Base-by-base conservation (phyloP, 2,113 vertebrate species). In the Apteryx mantelli region DNA sequence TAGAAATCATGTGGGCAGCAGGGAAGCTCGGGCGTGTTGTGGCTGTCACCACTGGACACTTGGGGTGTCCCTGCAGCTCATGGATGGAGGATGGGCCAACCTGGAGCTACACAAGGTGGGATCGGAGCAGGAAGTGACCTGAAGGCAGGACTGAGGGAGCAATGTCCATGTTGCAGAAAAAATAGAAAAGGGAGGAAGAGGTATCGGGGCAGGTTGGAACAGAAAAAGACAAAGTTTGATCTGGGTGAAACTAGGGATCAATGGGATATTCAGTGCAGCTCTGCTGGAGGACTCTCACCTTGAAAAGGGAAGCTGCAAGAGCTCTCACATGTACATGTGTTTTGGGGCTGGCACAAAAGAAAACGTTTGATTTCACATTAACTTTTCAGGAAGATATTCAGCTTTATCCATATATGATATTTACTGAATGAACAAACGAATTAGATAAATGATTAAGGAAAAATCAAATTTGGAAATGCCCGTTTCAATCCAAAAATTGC, bases 281-380 rank as follows among this genome's bases (percentile, higher is more conserved):
- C 19, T 17, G 2, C 4, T 61, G n/a, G 16, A 34, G 63, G 73
- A 26, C 36, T 52, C 0, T 0, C 15, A 2, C 21, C 56, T 60
- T 63, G 25, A 5, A 40, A 86, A 46, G 44, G 36, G 80, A 60
- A 75, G 34, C 60, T 28, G 30, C 0, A 0, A 32, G 21, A 28
- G 53, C 46, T 55, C 16, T 48, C 46, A 11, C 11, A 0, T 19
- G 15, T 53, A 30, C 2, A 1, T 58, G n/a, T 55, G 22, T 65
- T 69, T 65, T 44, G 34, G 22, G 38, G 17, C 11, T 88, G 44
- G 44, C 65, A 52, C 32, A 61, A 69, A 48, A 13, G 18, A 21
- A 21, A 86, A 61, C 24, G 15, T 38, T 40, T 65, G 21, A 25
- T 64, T 65, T 40, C 11, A 40, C 22, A 25, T 36, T 11, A 7